Base-by-base conservation (phyloP, 2,113 vertebrate species). In the Dipodomys stephensi region DNA sequence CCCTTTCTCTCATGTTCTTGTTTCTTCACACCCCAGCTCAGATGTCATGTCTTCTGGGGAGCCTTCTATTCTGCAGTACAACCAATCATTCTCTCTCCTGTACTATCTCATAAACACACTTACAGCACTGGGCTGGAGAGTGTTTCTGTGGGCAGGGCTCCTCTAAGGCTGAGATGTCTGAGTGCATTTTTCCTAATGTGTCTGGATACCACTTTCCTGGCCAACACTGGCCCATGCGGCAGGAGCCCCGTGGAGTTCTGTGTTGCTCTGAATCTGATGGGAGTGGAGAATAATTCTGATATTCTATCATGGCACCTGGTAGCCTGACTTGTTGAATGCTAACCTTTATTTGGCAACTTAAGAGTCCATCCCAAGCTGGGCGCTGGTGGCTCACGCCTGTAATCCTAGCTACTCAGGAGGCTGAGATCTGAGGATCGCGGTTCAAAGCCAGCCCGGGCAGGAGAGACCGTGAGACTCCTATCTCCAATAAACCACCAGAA, bases 231-330 rank as follows among this genome's bases (percentile, higher is more conserved):
- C 30, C 32, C 44, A 0, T 2, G 2, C 0, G 74, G 81, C 27
- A 30, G 53, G 60, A 20, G 30, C 27, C 2, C 11, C 65, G 46
- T 57, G 23, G 5, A 4, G 35, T 30, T 44, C 18, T 8, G 23
- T 10, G 1, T 6, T 20, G 35, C 4, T 0, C 30, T 10, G 71
- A 60, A 32, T 22, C 20, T 82, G 23, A 25, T 2, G 7, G 28
- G 60, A 35, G 32, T 35, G 49, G 78, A 69, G 67, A 73, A 44
- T 28, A 44, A 15, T 32, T 71, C 72, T 1, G 5, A 0, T 18
- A 64, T 5, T 20, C 2, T 4, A 62, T 23, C 2, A 3, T 49
- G 69, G 30, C 18, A 2, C 49, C 49, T 69, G n/a, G 15, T n/a
- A 62, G 16, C 60, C 69, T 3, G 44, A 19, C 0, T 0, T 67